Conservation (phyloP, 2,888 invertebrate species). For the Eristalis tenax region DNA sequence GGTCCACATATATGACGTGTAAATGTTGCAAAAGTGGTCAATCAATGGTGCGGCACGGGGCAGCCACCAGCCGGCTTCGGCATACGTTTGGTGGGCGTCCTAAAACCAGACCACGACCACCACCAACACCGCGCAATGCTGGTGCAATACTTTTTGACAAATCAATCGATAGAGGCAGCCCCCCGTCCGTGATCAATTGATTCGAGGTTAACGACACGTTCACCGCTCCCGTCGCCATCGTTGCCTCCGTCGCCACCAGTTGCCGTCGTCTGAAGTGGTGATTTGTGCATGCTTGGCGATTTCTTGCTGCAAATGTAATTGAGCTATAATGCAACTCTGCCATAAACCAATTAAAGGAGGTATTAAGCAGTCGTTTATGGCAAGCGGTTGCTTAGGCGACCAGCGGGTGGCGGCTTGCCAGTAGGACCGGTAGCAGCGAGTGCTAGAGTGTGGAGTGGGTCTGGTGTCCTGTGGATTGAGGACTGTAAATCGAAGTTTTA, state of each 20-base stretch:
- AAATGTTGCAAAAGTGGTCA: background rate
- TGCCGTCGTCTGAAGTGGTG: slow-evolving; percentile 28
- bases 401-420: slow-evolving; percentile 17
- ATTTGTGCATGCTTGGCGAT: slow-evolving; percentile 33
- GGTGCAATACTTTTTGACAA: slow-evolving; percentile 30
- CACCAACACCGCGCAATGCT: background rate
- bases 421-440: background rate
- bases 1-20: background rate
- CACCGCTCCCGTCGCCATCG: slow-evolving; percentile 4
- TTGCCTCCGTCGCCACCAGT: background rate
- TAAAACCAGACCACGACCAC: slow-evolving; percentile 21
- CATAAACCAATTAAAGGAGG: slow-evolving; percentile 50
- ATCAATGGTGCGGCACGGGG: background rate
- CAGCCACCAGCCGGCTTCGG: slow-evolving; percentile 7
- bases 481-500: background rate
- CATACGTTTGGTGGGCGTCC: slow-evolving; percentile 49
- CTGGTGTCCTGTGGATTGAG: background rate
- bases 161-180: slow-evolving; percentile 39
- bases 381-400: slow-evolving; percentile 10
- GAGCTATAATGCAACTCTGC: slow-evolving; percentile 21
- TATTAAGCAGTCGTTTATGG: slow-evolving; percentile 31
- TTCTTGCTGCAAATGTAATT: slow-evolving; percentile 10
- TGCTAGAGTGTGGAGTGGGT: background rate
- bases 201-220: slow-evolving; percentile 51
- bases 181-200: slow-evolving; percentile 18